Evolutionary conservation across 2,888 invertebrate species (phyloP), one percentile per base, ranked within the genome.

Genomic region (Tillus elongatus): DNA sequence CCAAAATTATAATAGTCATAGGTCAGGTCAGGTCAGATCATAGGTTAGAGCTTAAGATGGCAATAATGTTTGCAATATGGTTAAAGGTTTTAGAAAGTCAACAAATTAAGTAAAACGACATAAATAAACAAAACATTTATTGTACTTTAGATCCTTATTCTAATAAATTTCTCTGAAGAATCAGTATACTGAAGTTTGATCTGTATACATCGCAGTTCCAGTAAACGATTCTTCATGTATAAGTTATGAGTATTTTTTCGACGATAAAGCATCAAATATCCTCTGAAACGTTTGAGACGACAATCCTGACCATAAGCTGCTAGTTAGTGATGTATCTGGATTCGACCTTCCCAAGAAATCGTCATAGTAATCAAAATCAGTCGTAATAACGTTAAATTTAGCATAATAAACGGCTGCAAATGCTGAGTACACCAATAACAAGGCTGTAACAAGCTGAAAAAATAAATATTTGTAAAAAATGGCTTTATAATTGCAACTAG

Each of bases 381-480:
- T 77, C n/a, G 82, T 71, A 41, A 84, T 73, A 32, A 86, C 85
- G 65, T 87, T 87, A 60, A 87, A 85, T 64, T 87, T 87, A 35
- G 88, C 86, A 66, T 86, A 88, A 66, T 87, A 87, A 56, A 87
- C 81, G 37, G 88, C 88, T 2, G 88, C 87, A 52, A 88, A 75
- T 36, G 85, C 85, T 38, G 87, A 87, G 69, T 88, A 88, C 49
- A 87, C 77, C 15, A 88, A 73, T 28, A 88, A 68, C 3, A 78
- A 74, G 0, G 87, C 86, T 4, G 88, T 88, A 56, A 82, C 81
- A 31, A 88, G 71, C 87, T 88, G 70, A 47, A 73, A 69, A 45
- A 44, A 43, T 50, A 52, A 49, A 29, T 26, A 36, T 36, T 8
- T 14, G 13, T 13, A 16, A 27, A 11, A 14, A 34, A 34, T 4